A percentile compares a stretch with the other conserved stretches of the same genome.
Conservation (phyloP, 1,140 invertebrate genomes). For the Nixonia krombeini region DNA sequence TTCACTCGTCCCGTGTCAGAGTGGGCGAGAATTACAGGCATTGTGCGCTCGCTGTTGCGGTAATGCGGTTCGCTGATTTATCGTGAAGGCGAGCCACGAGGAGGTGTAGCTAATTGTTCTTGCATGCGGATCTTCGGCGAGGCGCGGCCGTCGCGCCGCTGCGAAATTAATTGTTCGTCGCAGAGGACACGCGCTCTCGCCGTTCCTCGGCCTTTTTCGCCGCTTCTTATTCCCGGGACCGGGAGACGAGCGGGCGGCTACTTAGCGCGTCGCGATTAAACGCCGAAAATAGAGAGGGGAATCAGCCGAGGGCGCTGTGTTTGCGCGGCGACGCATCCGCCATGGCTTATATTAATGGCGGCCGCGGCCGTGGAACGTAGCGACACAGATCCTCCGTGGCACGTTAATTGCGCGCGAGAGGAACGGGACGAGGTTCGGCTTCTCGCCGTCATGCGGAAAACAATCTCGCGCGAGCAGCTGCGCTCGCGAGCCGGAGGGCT, state of each 20-base stretch:
- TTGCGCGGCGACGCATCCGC: neutral
- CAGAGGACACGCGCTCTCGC: constrained; percentile 29
- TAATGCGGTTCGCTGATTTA: constrained; percentile 67
- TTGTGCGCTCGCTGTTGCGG: constrained; percentile 61
- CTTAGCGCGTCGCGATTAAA: neutral
- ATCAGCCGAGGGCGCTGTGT: constrained; percentile 7
- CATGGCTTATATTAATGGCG: constrained; percentile 13
- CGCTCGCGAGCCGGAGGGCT: too few species aligned
- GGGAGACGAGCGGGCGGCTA: too few species aligned
- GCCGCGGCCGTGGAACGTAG: neutral
- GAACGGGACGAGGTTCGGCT: constrained; percentile 10
- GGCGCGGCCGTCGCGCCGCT: constrained; percentile 48
- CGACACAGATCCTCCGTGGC: constrained; percentile 5
- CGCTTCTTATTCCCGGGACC: constrained; percentile 6
- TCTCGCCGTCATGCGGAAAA: constrained; percentile 32
- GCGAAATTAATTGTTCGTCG: constrained; percentile 58
- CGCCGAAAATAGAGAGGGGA: constrained; percentile 4
- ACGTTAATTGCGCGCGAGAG: constrained; percentile 32
- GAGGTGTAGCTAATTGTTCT: constrained; percentile 69
- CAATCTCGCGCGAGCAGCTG: constrained; percentile 19
- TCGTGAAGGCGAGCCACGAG: constrained; percentile 62
- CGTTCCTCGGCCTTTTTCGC: constrained; percentile 23
- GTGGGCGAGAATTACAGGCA: constrained; percentile 68
- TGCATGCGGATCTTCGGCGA: constrained; percentile 60
- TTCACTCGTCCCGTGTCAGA: constrained; percentile 33